Percentiles rank a stretch among this genome's conserved stretches.
Conservation (phyloP, 2,888 invertebrate genomes). For the Vesta saturnalis region DNA sequence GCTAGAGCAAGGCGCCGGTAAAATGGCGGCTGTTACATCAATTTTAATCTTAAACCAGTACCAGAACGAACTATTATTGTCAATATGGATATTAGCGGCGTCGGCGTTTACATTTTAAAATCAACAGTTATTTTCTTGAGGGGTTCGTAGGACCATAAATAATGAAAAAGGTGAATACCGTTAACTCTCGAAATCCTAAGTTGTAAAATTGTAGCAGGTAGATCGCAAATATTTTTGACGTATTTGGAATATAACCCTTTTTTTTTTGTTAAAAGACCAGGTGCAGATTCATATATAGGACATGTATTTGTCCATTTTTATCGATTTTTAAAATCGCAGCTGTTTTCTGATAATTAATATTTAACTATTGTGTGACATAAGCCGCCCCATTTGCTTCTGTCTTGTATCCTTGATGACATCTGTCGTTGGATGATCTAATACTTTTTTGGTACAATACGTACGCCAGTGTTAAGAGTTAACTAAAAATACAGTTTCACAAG, state of each 20-base stretch:
- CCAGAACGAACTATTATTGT: constrained; percentile 1
- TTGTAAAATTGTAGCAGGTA: constrained; percentile 36
- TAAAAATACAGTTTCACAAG: neutral
- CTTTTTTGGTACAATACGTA: too few relatives aligned
- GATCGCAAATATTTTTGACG: constrained; percentile 9
- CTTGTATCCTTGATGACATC: too few relatives aligned
- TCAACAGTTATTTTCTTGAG: neutral
- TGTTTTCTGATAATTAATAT: neutral
- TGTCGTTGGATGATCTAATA: too few relatives aligned
- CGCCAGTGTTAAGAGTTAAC: too few relatives aligned
- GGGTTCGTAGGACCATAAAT: constrained; percentile 11
- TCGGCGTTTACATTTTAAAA: neutral
- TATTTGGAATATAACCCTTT: constrained; percentile 1
- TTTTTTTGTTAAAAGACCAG: neutral
- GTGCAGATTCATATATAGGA: neutral
- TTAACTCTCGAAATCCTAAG: constrained; percentile 19
- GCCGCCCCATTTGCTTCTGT: too few relatives aligned
- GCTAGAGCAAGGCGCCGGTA: constrained; percentile 51
- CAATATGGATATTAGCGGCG: neutral
- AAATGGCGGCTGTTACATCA: constrained; percentile 29
- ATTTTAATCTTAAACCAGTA: constrained; percentile 1
- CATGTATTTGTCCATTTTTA: too few relatives aligned
- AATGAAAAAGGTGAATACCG: constrained; percentile 6
- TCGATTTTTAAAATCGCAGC: neutral
- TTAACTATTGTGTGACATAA: too few relatives aligned